Evolutionary conservation across 2,113 vertebrate genomes (phyloP).

Genomic region (Gymnorhina tibicen): DNA sequence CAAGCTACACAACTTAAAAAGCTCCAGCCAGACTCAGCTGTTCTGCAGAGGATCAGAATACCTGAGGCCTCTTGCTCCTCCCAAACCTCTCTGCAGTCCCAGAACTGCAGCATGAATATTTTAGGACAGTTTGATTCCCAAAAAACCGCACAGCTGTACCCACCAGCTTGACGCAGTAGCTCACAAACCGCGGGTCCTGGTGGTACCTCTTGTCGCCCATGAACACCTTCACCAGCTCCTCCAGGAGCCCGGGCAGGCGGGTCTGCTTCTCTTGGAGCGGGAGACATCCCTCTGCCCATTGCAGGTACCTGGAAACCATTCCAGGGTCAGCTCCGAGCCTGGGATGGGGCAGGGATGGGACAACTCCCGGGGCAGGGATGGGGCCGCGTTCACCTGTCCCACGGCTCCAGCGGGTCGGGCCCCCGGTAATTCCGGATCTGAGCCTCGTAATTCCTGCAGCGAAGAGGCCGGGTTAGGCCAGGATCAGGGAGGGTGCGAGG

Average conservation of each 20-base stretch:
- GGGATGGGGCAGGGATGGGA: no score
- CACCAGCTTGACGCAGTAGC: slow-evolving; percentile 85
- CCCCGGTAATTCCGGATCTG: background rate
- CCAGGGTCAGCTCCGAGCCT: background rate
- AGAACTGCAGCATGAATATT: rapidly evolving
- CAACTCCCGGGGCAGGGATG: no score
- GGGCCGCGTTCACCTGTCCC: background rate
- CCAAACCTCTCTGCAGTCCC: background rate
- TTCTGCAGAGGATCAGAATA: background rate
- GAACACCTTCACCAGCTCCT: no score
- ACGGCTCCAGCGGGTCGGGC: background rate
- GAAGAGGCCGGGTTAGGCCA: background rate
- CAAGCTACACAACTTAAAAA: background rate
- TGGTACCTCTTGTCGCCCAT: background rate
- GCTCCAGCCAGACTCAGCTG: background rate
- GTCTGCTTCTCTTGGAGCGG: no score
- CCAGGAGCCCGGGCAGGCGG: no score
- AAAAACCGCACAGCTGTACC: background rate
- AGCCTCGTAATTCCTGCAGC: background rate
- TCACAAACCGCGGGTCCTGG: slow-evolving; percentile 81
- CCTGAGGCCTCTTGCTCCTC: background rate
- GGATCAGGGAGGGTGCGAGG: no score
- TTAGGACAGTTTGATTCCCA: rapidly evolving
- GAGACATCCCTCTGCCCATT: no score
- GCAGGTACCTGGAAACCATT: no score